Evolutionary conservation across 2,888 invertebrate genomes (phyloP), one percentile per base, ranked within the genome.

Genomic region (Drosophila neutralis): DNA sequence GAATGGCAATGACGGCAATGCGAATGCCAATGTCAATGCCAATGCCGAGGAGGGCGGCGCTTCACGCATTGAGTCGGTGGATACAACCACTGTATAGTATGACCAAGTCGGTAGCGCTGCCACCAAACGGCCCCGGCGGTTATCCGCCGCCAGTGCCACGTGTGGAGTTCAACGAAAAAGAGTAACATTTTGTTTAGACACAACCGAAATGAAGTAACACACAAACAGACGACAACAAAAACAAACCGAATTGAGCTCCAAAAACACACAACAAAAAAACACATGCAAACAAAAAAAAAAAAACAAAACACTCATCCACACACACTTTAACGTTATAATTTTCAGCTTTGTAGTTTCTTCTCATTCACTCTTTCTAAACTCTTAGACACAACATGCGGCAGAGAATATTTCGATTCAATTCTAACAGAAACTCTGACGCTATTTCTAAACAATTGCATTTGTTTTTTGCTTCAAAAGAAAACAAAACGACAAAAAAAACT

Each of bases 81-180:
- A 93, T 82, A 92, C 93, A 68, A 92, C 93, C 81, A 91, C 93
- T 80, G 93, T 93, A 91, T 93, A 93, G 92, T 92, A 93, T 92
- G 92, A 92, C 79, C 73, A 73, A 69, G 65, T 61, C 40, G 57
- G 56, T 72, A 86, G 89, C 70, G 90, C 91, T 90, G 92, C 92
- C 91, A 83, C 90, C 69, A 88, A 92, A 92, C 86, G 92, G 91
- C 92, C 92, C 63, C 87, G 87, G 88, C 89, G 88, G 89, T 84
- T 61, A 60, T 78, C 89, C 76, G 86, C 90, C 76, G 78, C 73
- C 80, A 82, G 80, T 64, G 85, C 64, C 76, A 91, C 82, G 90
- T 92, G 91, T 91, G 92, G 92, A 87, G 87, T 92, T 89, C 90
- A 92, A 87, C 90, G 90, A 89, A 90, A 92, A 84, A 87, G 83